Evolutionary conservation across 2,888 invertebrate species (phyloP), one percentile per base, ranked within the genome.

Genomic region (Coleophora flavipennella): DNA sequence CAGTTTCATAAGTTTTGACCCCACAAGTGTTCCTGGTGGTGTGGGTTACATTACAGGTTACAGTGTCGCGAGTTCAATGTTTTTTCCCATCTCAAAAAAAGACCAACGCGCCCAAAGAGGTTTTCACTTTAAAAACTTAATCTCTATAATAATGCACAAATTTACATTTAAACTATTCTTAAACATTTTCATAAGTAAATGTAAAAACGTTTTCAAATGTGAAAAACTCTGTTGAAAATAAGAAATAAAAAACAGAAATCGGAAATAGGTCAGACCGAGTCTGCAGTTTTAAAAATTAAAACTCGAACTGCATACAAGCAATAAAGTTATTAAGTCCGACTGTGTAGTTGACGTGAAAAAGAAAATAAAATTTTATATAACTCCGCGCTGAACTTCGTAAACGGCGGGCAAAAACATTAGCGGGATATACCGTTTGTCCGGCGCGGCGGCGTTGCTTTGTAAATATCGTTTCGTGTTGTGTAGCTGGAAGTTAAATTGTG

Each of bases 261-360:
- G 34, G 13, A 43, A 63, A 54, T 48, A 51, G 47, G 50, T 43
- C 45, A 45, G 45, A 49, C 48, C 41, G 43, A 42, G 42, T 44
- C 44, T 54, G 49, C 55, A 69, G 68, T 67, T 70, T 70, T 38
- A 12, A 33, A 38, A 34, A 43, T 40, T 63, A 68, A 70, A 69
- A 68, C 57, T 61, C 51, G 51, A 60, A 65, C 60, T 60, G 62
- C 58, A 64, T 63, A 67, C 63, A 60, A 62, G 65, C 67, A 67
- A 74, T 74, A 76, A 76, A 73, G 67, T 73, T 73, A 77, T 76
- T 74, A 70, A 70, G 61, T 66, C 58, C 54, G 56, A 58, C 57
- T 62, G 61, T 56, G 61, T 56, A 58, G 62, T 54, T 56, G 57
- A 60, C 62, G 59, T 61, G 59, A 67, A 67, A 68, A 68, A 67